Base-by-base conservation (phyloP, 2,888 invertebrate species). In the Drosophila buzzatii region DNA sequence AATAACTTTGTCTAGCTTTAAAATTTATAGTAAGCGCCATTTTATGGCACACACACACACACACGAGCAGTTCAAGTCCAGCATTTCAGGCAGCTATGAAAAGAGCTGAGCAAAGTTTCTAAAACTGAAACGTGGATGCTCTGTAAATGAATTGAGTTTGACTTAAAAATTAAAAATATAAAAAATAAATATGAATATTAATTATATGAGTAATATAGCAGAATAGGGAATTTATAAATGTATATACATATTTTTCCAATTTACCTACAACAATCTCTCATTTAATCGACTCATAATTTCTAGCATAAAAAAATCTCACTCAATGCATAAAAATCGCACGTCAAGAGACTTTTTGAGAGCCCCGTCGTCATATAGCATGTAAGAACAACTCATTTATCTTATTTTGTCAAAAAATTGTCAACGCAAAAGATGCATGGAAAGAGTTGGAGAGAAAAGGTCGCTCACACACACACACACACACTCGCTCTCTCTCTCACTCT, bases 361-460 rank as follows among this genome's bases (percentile, higher is more conserved):
- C 70, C 61, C 51, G 12, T 10, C 31, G 14, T 14, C 27, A 31
- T 9, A 20, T 12, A 65, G 63, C 45, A 49, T 58, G 63, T 27
- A 35, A 58, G 59, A 71, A 72, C 75, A 81, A 82, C 79, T 91
- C 91, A 90, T 90, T 90, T 90, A 91, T 91, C 92, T 91, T 91
- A 91, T 91, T 91, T 91, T 90, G 90, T 90, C 91, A 90, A 91
- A 90, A 91, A 91, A 85, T 74, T 85, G 91, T 87, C 90, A 90
- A 49, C 90, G 84, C 61, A 45, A 63, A 56, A 31, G 58, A 39
- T 23, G 16, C 5, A 14, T 18, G 44, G 53, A 31, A 8, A 39
- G 56, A 58, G 59, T 8, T 52, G 63, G 27, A 53, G 53, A 20
- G 65, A 70, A 82, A 84, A 85, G 85, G 89, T 73, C 64, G 79